phyloP scores from a whole-genome alignment of 1,140 invertebrate genomes.

The Drosophila lacertosa region DNA sequence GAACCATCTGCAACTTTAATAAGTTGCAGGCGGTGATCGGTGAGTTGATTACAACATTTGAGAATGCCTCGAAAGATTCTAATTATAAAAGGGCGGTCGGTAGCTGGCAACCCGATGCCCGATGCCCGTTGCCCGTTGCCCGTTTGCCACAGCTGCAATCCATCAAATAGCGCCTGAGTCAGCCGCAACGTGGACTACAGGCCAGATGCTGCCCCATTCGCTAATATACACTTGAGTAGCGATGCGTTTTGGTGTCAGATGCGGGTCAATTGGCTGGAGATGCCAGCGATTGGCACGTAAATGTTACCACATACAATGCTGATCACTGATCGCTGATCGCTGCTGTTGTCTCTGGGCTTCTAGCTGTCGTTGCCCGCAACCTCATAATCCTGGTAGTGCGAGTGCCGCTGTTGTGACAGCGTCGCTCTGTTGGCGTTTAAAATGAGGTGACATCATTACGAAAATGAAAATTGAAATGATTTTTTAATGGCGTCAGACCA shows the following conservation, averaged over 20 bases:
- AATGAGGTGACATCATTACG: constrained; percentile 72
- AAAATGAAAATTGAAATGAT: constrained; percentile 58
- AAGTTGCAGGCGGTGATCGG: constrained; percentile 43
- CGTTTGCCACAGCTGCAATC: constrained; percentile 65
- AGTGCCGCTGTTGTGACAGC: constrained; percentile 5
- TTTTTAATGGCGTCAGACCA: constrained; percentile 55
- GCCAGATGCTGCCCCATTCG: constrained; percentile 13
- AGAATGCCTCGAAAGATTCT: constrained; percentile 55
- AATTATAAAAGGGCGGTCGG: constrained; percentile 63
- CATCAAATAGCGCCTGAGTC: constrained; percentile 58
- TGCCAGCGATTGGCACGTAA: constrained; percentile 23
- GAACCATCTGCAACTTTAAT: constrained; percentile 54
- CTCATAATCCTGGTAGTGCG: constrained; percentile 58
- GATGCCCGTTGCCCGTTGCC: constrained; percentile 8
- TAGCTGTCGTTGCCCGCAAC: constrained; percentile 16
- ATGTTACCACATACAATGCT: constrained; percentile 40
- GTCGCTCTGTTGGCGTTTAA: constrained; percentile 28
- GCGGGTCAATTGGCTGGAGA: constrained; percentile 61
- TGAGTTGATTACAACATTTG: constrained; percentile 46
- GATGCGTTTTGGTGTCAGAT: constrained; percentile 24
- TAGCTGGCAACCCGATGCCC: constrained; percentile 30
- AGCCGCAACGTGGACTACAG: constrained; percentile 4
- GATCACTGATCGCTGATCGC: not conserved
- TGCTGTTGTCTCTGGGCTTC: not conserved
- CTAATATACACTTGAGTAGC: constrained; percentile 59